Base-by-base conservation (phyloP, 2,113 vertebrate genomes). In the Platichthys stellatus region DNA sequence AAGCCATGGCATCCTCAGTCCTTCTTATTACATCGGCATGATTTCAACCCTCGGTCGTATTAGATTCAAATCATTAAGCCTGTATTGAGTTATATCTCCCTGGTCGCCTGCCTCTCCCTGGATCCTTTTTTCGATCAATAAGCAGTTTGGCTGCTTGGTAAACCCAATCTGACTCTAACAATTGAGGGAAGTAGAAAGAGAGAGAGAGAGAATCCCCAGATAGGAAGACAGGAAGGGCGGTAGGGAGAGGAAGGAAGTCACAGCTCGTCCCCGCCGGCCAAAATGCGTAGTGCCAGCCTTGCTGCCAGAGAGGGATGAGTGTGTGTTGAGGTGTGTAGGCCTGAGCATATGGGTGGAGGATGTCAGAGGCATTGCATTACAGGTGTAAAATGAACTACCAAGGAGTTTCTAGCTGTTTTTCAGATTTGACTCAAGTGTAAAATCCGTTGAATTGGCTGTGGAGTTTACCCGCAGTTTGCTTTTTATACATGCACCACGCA, bases 171-270 rank as follows among this genome's bases (percentile, higher is more conserved):
- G 68, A 76, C 51, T 78, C 66, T 11, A 57, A 65, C 53, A 72
- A 72, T 7, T 63, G 40, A 49, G 59, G 63, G 43, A 20, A 28
- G 47, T 6, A 57, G 59, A 13, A 72, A 31, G 31, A 31, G 28
- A 31, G 31, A 31, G 31, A 31, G 53, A 64, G 61, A 45, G 63
- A 66, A 68, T 61, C 54, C 1, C 66, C 10, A 67, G 5, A 74
- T 40, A 18, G 51, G 68, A n/a, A 63, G 63, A 77, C 57, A 71
- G 83, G 76, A 72, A 59, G 63, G 53, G 59, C 73, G 63, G 13
- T 24, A n/a, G 63, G 71, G 74, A 72, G 71, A 81, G 80, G 72
- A 69, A 79, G 77, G 64, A 82, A 88, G 70, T 82, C 59, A 62
- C 68, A 81, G 71, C 49, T 69, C 56, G 0, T 15, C 54, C 53